A percentile compares a stretch with the other conserved stretches of the same genome.
These are phyloP conservation scores for Antheraea pernyi DNA, from an alignment of 1,140 invertebrate species.

Conservation along the genomic window DNA sequence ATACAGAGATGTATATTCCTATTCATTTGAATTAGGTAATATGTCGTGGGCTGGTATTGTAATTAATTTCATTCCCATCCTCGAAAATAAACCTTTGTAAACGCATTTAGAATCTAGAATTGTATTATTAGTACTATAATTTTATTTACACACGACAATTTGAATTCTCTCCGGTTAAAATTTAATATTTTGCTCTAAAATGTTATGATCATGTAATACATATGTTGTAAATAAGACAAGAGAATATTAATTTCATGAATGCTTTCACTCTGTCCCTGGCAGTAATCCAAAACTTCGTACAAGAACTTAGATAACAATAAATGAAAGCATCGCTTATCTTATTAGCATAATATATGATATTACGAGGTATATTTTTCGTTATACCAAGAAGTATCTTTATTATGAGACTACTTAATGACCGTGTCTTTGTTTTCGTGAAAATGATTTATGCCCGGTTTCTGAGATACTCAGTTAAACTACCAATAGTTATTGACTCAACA, in stretches of 20 bases:
- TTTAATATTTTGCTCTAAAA: background rate
- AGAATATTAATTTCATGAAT: constrained; percentile 23
- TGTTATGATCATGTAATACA: background rate
- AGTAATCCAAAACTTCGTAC: constrained; percentile 11
- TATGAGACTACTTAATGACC: too few species aligned
- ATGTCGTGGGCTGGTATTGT: too few species aligned
- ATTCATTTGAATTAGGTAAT: too few species aligned
- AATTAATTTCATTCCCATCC: background rate
- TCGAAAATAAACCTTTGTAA: background rate
- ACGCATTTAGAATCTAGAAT: background rate
- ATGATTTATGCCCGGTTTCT: too few species aligned
- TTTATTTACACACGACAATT: background rate
- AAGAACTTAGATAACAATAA: constrained; percentile 13
- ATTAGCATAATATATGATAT: too few species aligned
- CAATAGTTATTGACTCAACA: too few species aligned
- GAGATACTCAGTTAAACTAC: too few species aligned
- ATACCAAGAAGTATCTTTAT: too few species aligned
- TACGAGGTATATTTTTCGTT: too few species aligned
- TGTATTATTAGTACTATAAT: background rate
- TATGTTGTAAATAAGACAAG: background rate
- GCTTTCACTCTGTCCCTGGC: constrained; percentile 14
- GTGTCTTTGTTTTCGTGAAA: too few species aligned
- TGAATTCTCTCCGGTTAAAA: background rate
- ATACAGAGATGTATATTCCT: too few species aligned
- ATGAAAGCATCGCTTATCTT: too few species aligned